Percentiles rank a stretch among this genome's conserved stretches.
Evolutionary conservation across 2,888 invertebrate genomes (phyloP).

Genomic region (Allolobophora icterica): DNA sequence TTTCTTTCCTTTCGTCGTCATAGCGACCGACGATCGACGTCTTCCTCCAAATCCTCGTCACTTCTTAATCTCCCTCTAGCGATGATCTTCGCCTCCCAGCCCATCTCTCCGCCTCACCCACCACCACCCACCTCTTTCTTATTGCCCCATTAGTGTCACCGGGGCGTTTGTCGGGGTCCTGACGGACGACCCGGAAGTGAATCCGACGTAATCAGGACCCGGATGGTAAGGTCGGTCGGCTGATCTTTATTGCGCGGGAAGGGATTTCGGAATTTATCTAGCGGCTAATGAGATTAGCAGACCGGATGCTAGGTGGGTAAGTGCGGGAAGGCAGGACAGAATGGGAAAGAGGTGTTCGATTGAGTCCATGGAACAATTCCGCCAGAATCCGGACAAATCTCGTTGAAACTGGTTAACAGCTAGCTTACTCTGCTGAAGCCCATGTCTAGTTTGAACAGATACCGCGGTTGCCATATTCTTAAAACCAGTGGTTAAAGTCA

Average conservation of each 20-base stretch:
- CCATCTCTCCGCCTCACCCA: not conserved
- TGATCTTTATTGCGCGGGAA: slow-evolving; percentile 17
- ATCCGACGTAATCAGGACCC: not conserved
- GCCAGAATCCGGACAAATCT: not conserved
- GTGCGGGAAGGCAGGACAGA: not conserved
- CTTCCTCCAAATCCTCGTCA: not conserved
- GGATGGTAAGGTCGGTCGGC: not conserved
- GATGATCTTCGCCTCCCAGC: not conserved
- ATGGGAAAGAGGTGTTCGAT: not conserved
- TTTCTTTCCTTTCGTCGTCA: not conserved
- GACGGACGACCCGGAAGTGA: slow-evolving; percentile 8
- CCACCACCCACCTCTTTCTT: not conserved
- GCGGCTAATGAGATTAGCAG: slow-evolving; percentile 8
- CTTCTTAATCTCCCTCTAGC: not conserved
- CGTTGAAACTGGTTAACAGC: not conserved
- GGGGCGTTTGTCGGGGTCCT: not conserved
- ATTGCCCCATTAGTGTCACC: not conserved
- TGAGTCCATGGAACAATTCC: not conserved
- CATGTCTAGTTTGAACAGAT: not conserved
- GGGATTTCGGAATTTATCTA: slow-evolving; percentile 24
- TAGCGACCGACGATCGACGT: not conserved
- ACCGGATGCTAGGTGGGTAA: not conserved
- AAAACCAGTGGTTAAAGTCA: too few species aligned
- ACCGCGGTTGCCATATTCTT: not conserved
- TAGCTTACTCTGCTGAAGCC: not conserved